Evolutionary conservation across 2,888 invertebrate genomes (phyloP).

Genomic region (Tanytarsus gracilentus): DNA sequence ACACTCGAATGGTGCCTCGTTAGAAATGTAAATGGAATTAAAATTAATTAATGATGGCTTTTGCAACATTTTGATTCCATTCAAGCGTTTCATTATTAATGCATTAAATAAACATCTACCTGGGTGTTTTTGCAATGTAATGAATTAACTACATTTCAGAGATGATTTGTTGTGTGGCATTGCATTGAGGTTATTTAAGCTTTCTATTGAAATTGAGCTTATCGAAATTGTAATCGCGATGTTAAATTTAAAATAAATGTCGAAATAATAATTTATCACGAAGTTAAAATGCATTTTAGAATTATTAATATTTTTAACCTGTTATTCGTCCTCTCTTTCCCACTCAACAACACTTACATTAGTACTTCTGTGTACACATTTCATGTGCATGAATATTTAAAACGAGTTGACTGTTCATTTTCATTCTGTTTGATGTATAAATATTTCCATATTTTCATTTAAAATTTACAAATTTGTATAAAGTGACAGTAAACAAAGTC

Average conservation of each 20-base stretch:
- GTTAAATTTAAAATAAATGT: neutral
- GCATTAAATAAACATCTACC: slow-evolving; percentile 6
- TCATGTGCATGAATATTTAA: neutral
- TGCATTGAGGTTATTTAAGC: too few species aligned
- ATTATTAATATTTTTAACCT: too few species aligned
- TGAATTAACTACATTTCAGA: too few species aligned
- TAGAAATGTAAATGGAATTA: slow-evolving; percentile 18
- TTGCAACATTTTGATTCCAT: slow-evolving; percentile 11
- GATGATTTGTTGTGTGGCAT: too few species aligned
- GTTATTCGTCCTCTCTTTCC: too few species aligned
- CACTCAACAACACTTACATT: neutral
- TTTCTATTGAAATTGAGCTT: neutral
- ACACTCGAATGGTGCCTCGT: neutral
- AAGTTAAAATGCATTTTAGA: too few species aligned
- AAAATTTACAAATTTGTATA: neutral
- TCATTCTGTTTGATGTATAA: neutral
- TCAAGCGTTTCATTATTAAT: slow-evolving; percentile 20
- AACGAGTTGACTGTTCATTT: neutral
- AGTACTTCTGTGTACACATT: too few species aligned
- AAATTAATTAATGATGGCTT: slow-evolving; percentile 23
- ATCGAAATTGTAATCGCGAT: neutral
- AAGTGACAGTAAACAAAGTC: too few species aligned
- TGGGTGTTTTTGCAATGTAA: too few species aligned
- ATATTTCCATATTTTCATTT: neutral
- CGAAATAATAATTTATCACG: too few species aligned